A percentile compares a stretch with the other conserved stretches of the same genome.
Evolutionary conservation across 1,140 invertebrate species (phyloP).

Genomic region (Diprion similis): DNA sequence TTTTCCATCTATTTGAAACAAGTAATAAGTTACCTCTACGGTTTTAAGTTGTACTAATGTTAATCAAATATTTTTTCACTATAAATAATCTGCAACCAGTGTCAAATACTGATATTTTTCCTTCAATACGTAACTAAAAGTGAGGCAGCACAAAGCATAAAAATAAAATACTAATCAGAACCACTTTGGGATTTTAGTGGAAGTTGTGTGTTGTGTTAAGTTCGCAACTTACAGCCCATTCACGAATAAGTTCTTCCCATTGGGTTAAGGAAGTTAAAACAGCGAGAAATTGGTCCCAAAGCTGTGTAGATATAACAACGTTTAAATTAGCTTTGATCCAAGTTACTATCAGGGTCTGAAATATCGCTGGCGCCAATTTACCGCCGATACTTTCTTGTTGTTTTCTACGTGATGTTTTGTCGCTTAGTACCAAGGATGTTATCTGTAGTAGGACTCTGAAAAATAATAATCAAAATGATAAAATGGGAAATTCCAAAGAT

Average conservation of each 20-base stretch:
- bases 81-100: no score
- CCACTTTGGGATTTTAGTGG: not conserved
- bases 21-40: no score
- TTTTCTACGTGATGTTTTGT: constrained; percentile 75
- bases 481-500: not conserved
- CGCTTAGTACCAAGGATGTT: constrained; percentile 87
- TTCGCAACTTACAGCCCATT: constrained; percentile 85
- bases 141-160: not conserved
- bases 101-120: no score
- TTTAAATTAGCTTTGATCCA: constrained; percentile 98
- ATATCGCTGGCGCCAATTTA: constrained; percentile 88
- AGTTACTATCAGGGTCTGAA: constrained; percentile 95
- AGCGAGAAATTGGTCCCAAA: constrained; percentile 95
- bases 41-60: no score
- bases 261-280: constrained; percentile 88
- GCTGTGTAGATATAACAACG: constrained; percentile 83
- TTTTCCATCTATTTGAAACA: not conserved
- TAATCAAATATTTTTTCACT: no score
- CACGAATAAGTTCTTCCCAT: constrained; percentile 94
- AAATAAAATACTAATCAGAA: not conserved
- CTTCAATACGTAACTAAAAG: no score
- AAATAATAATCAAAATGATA: constrained; percentile 54
- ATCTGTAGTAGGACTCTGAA: constrained; percentile 87
- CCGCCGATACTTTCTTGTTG: constrained; percentile 82
- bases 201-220: not conserved